A percentile compares a stretch with the other conserved stretches of the same genome.
Conservation (phyloP, 2,888 invertebrate genomes). For the Crossocerus cetratus region DNA sequence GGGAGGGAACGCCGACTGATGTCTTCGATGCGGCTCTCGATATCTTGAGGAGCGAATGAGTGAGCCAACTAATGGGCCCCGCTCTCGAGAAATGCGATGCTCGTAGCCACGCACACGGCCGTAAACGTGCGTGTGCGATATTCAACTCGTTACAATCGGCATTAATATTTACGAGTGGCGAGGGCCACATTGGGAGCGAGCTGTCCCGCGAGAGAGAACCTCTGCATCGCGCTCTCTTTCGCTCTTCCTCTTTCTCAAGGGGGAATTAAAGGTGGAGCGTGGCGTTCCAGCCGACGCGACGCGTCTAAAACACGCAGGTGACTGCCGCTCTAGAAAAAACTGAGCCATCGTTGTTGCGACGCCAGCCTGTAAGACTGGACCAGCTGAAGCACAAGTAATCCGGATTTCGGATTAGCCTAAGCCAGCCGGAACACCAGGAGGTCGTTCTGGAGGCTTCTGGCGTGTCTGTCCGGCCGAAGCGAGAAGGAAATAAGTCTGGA, state of each 20-base stretch:
- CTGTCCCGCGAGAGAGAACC: conserved; percentile 9
- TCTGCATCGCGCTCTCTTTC: conserved; percentile 9
- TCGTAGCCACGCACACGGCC: background rate
- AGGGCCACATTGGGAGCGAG: conserved; percentile 15
- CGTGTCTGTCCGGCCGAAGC: conserved; percentile 37
- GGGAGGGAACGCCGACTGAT: too few species aligned
- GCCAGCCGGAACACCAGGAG: conserved; percentile 65
- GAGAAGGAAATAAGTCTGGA: conserved; percentile 55
- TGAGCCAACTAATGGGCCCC: too few species aligned
- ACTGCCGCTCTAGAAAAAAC: conserved; percentile 50
- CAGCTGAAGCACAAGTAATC: conserved; percentile 72
- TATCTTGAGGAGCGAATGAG: too few species aligned
- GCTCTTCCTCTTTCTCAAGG: background rate
- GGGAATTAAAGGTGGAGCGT: conserved; percentile 4
- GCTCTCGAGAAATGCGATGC: too few species aligned
- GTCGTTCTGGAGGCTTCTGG: conserved; percentile 55
- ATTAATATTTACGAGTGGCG: conserved; percentile 42
- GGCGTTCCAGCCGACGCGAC: conserved; percentile 14
- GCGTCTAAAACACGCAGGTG: conserved; percentile 14
- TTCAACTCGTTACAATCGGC: conserved; percentile 22
- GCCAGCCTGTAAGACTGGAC: conserved; percentile 61
- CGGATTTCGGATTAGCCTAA: conserved; percentile 76
- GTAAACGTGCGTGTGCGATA: background rate
- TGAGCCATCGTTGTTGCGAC: conserved; percentile 51
- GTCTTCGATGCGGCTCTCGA: too few species aligned